Percentiles rank a stretch among this genome's conserved stretches.
Conservation (phyloP, 2,888 invertebrate genomes). For the Trissonchulus latispiculum region DNA sequence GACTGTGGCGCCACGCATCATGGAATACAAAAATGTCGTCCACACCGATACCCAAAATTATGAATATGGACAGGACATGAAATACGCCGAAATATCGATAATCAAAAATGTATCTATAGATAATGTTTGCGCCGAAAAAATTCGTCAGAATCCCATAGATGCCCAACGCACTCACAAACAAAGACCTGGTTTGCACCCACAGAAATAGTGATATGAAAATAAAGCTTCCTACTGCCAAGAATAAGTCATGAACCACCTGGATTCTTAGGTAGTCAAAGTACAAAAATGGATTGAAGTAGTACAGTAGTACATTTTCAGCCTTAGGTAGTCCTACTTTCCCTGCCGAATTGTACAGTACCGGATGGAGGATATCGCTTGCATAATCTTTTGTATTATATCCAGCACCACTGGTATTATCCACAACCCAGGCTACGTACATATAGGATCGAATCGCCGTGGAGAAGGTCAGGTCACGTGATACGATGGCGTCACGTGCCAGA, state of each 20-base stretch:
- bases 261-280: slow-evolving; percentile 21
- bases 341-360: background rate
- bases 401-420: background rate
- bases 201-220: slow-evolving; percentile 31
- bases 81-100: slow-evolving; percentile 42
- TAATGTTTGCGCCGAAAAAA: slow-evolving; percentile 29
- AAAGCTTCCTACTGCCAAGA: slow-evolving; percentile 31
- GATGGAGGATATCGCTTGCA: slow-evolving; percentile 8
- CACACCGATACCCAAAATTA: slow-evolving; percentile 37
- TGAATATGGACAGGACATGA: slow-evolving; percentile 42
- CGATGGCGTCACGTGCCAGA: background rate
- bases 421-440: slow-evolving; percentile 11
- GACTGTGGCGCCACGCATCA: slow-evolving; percentile 33
- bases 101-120: slow-evolving; percentile 30
- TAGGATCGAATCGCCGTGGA: background rate
- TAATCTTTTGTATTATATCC: slow-evolving; percentile 21
- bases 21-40: slow-evolving; percentile 39
- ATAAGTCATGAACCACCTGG: slow-evolving; percentile 27
- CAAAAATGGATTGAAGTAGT: slow-evolving; percentile 22
- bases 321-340: background rate
- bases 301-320: slow-evolving; percentile 5
- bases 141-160: slow-evolving; percentile 27
- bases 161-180: slow-evolving; percentile 27
- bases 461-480: background rate
- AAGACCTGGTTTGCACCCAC: slow-evolving; percentile 29